These are phyloP conservation scores for Champsocephalus esox DNA, from an alignment of 2,797 vertebrate species.

Conservation along the genomic window DNA sequence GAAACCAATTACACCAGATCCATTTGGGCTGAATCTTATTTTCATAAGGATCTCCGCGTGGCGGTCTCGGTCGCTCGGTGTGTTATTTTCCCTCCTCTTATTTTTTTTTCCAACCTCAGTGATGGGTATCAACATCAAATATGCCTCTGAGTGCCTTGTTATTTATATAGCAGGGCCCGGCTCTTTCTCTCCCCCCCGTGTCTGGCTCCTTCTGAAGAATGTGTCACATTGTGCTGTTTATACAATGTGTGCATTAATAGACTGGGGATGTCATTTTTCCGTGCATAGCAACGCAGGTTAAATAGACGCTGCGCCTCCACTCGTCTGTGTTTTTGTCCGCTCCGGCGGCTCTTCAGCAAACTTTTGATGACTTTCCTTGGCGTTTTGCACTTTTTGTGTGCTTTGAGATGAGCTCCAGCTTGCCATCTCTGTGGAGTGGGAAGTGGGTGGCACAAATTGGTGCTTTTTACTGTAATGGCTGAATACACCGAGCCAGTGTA, in stretches of 20 bases:
- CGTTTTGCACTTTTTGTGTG: conserved; percentile 67
- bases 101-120: conserved; percentile 87
- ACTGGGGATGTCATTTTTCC: conserved; percentile 94
- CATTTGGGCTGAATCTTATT: conserved; percentile 99
- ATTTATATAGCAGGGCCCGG: conserved; percentile 93
- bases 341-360: conserved; percentile 74
- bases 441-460: conserved; percentile 79
- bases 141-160: conserved; percentile 99
- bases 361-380: conserved; percentile 83
- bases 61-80: conserved; percentile 84
- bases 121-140: conserved; percentile 99
- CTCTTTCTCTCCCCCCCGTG: conserved; percentile 79
- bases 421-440: conserved; percentile 64
- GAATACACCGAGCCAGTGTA: conserved; percentile 68
- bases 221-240: conserved; percentile 99
- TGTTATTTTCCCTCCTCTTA: conserved; percentile 75
- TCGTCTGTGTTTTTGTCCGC: conserved; percentile 69
- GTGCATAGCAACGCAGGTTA: conserved; percentile 96
- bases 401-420: conserved; percentile 67
- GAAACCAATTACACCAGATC: conserved; percentile 99
- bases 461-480: conserved; percentile 80
- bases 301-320: conserved; percentile 84
- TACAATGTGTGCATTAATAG: conserved; percentile 98
- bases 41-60: conserved; percentile 95
- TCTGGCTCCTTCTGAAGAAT: conserved; percentile 90